Evolutionary conservation across 2,797 vertebrate species (phyloP).

Genomic region (Rallus crepitans): DNA sequence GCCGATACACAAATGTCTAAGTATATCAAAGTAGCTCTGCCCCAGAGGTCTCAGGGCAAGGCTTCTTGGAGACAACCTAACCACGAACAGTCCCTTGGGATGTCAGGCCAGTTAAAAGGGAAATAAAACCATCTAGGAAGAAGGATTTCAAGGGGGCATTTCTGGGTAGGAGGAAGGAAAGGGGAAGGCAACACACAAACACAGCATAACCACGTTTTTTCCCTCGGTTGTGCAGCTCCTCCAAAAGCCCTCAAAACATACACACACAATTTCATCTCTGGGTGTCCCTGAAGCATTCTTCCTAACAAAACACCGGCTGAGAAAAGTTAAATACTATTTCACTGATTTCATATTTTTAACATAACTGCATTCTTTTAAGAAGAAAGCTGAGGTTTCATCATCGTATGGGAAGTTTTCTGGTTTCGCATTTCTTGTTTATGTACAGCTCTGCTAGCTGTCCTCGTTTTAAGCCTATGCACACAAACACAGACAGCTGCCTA

Average conservation of each 20-base stretch:
- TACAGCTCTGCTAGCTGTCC: background rate
- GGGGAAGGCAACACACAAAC: conserved; percentile 1
- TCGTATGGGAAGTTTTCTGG: background rate
- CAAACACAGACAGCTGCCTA: background rate
- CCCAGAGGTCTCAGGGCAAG: background rate
- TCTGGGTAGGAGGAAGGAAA: conserved; percentile 1
- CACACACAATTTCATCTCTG: background rate
- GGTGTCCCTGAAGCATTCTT: background rate
- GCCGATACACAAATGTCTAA: background rate
- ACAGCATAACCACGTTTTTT: background rate
- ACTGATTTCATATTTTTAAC: background rate
- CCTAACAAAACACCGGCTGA: background rate
- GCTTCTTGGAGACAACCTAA: background rate
- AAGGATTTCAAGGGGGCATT: background rate
- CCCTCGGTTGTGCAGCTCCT: background rate
- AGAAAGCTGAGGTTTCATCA: background rate
- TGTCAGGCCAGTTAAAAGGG: background rate
- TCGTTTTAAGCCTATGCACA: background rate
- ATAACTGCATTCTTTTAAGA: background rate
- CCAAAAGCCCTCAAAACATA: background rate
- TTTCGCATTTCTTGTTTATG: background rate
- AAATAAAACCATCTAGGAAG: background rate
- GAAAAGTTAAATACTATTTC: background rate
- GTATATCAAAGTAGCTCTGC: background rate
- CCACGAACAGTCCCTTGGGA: rapidly evolving